Conservation (phyloP, 2,113 vertebrate genomes). For the Hemiscyllium ocellatum region DNA sequence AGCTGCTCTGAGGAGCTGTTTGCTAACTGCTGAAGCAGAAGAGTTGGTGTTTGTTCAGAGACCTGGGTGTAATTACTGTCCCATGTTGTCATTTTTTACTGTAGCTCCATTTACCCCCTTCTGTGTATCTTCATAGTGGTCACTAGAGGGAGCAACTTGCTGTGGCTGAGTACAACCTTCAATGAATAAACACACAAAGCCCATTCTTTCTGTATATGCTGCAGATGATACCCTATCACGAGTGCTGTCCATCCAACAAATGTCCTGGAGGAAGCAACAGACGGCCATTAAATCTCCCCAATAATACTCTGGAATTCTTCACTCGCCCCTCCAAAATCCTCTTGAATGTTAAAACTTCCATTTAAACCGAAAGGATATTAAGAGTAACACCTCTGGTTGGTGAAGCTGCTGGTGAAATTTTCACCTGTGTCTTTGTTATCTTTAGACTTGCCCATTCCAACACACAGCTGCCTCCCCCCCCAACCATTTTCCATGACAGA, state of each 20-base stretch:
- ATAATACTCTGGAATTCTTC: not conserved
- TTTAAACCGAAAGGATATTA: constrained; percentile 50
- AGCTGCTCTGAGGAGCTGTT: not conserved
- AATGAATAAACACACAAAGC: not conserved
- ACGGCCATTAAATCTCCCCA: not conserved
- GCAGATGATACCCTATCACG: not conserved
- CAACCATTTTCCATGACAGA: no score
- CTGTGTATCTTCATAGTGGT: not conserved
- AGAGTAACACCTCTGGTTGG: constrained; percentile 44
- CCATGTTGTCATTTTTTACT: not conserved
- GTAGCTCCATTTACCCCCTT: no score
- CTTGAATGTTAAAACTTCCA: not conserved
- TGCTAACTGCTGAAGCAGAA: not conserved
- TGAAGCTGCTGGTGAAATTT: no score
- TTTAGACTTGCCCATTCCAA: no score
- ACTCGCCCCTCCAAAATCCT: not conserved
- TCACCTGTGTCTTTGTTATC: no score
- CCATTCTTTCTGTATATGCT: not conserved
- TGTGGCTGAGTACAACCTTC: not conserved
- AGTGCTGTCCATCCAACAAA: not conserved
- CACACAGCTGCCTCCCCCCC: no score
- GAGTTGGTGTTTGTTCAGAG: not conserved
- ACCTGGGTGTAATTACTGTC: not conserved
- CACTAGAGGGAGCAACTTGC: constrained; percentile 21
- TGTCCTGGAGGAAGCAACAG: not conserved